Base-by-base conservation (phyloP, 2,888 invertebrate genomes). In the Melieria crassipennis region DNA sequence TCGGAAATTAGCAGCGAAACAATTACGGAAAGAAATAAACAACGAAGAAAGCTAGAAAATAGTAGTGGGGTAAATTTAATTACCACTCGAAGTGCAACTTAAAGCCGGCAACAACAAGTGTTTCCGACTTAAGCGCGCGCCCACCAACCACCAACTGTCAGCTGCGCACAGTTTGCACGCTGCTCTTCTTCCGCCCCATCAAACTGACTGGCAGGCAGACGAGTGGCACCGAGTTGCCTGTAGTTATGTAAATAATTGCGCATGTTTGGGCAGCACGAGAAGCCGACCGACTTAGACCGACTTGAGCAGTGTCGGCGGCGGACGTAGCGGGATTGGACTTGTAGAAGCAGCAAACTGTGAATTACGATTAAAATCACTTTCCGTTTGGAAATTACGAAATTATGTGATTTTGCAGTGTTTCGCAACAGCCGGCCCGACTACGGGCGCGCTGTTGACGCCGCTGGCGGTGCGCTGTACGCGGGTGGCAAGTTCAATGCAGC, bases 361-460 rank as follows among this genome's bases (percentile, higher is more conserved):
- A 75, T 75, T 58, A 67, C 78, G 79, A 81, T 81, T 82, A 79
- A 82, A 82, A 79, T 81, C 81, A 77, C 76, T 82, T 79, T 78
- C 75, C 76, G 75, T 78, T 79, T 73, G 74, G 69, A 80, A 80
- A 81, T 79, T 77, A 79, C 77, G 72, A 79, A 81, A 81, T 80
- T 77, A 78, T 79, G 79, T 78, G 76, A 75, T 77, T 78, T 75
- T 66, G 74, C 74, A 16, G 60, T 61, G 64, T 75, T 65, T 57
- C 71, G 56, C 30, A 56, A 16, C 56, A 56, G 56, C 56, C 10
- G 56, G 30, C 30, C n/a, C n/a, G n/a, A n/a, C n/a, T n/a, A n/a
- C n/a, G n/a, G n/a, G n/a, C n/a, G n/a, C 45, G n/a, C 42, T 7
- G 42, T 7, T 7, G n/a, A 4, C 7, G 9, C 7, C 42, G 43